Conservation (phyloP, 2,888 invertebrate species). For the Scotopteryx bipunctaria region DNA sequence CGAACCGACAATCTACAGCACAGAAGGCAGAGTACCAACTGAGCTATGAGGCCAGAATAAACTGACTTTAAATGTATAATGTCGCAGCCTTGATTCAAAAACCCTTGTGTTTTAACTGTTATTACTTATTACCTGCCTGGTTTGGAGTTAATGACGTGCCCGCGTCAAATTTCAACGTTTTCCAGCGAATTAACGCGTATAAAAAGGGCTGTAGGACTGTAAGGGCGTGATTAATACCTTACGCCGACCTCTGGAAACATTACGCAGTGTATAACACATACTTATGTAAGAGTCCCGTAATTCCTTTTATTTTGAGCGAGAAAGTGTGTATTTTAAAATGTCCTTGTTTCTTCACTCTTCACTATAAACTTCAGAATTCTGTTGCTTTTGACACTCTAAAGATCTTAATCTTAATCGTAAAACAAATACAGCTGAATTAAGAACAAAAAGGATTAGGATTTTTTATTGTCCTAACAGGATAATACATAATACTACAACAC, state of each 20-base stretch:
- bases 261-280: conserved; percentile 14
- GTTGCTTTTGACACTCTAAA: too few relatives aligned
- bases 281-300: conserved; percentile 6
- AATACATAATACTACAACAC: too few relatives aligned
- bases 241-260: conserved; percentile 10
- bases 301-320: conserved; percentile 10
- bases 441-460: too few relatives aligned
- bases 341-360: neutral
- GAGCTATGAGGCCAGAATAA: too few relatives aligned
- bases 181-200: conserved; percentile 29
- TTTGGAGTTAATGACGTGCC: conserved; percentile 32
- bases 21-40: too few relatives aligned
- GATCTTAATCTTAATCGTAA: too few relatives aligned
- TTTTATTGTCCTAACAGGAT: too few relatives aligned
- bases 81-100: conserved; percentile 12
- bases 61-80: too few relatives aligned
- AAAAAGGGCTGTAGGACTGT: conserved; percentile 31
- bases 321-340: neutral
- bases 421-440: too few relatives aligned
- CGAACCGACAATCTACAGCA: too few relatives aligned
- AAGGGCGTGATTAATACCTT: conserved; percentile 36
- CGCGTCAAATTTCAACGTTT: conserved; percentile 33
- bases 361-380: too few relatives aligned
- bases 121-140: conserved; percentile 18
- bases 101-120: conserved; percentile 18